phyloP scores from a whole-genome alignment of 2,888 invertebrate species.

The Eupithecia tripunctaria region DNA sequence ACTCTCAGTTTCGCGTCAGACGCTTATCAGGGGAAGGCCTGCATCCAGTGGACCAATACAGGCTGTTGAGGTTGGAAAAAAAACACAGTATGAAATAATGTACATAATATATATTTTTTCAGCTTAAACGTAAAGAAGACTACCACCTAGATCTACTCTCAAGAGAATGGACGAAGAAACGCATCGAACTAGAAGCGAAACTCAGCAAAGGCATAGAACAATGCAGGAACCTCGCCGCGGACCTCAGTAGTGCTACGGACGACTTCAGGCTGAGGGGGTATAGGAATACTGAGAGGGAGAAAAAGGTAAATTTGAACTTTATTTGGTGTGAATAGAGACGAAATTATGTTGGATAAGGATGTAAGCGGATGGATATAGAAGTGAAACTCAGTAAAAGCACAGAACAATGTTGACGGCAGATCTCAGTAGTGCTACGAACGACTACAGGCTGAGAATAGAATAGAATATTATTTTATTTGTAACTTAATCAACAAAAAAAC shows the following conservation, averaged over 20 bases:
- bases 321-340: too few relatives aligned
- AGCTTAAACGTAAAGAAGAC: conserved; percentile 85
- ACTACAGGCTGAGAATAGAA: neutral
- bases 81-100: too few relatives aligned
- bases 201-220: conserved; percentile 85
- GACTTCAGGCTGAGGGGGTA: conserved; percentile 81
- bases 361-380: too few relatives aligned
- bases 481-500: too few relatives aligned
- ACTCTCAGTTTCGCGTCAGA: too few relatives aligned
- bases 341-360: too few relatives aligned
- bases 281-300: conserved; percentile 82
- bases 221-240: conserved; percentile 85
- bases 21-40: too few relatives aligned
- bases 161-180: conserved; percentile 84
- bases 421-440: neutral
- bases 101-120: conserved; percentile 31
- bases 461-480: too few relatives aligned
- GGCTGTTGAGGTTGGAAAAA: too few relatives aligned
- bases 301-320: neutral
- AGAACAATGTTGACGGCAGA: neutral
- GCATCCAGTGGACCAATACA: too few relatives aligned
- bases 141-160: conserved; percentile 81
- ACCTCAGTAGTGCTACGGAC: conserved; percentile 85
- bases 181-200: conserved; percentile 83
- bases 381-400: neutral